phyloP scores from a whole-genome alignment of 2,113 vertebrate species.

The Macrotus californicus region DNA sequence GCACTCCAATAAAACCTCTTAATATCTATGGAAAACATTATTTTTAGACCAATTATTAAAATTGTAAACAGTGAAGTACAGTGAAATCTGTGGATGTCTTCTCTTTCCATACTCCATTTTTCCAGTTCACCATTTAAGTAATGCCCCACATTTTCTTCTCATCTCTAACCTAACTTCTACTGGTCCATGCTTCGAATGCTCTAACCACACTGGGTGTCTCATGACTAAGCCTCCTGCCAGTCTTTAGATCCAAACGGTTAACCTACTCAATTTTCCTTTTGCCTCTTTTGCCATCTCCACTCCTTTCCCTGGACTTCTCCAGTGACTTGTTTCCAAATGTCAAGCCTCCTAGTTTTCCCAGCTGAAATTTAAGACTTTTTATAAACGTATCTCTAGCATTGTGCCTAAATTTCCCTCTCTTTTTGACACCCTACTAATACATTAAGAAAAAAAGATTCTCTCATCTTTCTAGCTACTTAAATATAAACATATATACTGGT shows the following conservation, averaged over 20 bases:
- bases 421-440: neutral
- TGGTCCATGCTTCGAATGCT: neutral
- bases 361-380: neutral
- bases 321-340: neutral
- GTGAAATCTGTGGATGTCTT: neutral
- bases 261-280: neutral
- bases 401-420: neutral
- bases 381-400: neutral
- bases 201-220: neutral
- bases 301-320: neutral
- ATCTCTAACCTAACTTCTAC: neutral
- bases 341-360: neutral
- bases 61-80: neutral
- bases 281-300: neutral
- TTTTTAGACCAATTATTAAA: slow-evolving; percentile 11
- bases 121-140: neutral
- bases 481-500: neutral
- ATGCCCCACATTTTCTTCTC: neutral
- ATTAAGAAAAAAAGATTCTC: neutral
- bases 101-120: neutral
- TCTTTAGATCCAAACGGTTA: neutral
- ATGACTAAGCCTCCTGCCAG: neutral
- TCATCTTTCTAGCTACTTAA: neutral
- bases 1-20: neutral
- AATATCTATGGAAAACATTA: neutral